Conservation (phyloP, 2,888 invertebrate genomes). For the Pegoplata infirma region DNA sequence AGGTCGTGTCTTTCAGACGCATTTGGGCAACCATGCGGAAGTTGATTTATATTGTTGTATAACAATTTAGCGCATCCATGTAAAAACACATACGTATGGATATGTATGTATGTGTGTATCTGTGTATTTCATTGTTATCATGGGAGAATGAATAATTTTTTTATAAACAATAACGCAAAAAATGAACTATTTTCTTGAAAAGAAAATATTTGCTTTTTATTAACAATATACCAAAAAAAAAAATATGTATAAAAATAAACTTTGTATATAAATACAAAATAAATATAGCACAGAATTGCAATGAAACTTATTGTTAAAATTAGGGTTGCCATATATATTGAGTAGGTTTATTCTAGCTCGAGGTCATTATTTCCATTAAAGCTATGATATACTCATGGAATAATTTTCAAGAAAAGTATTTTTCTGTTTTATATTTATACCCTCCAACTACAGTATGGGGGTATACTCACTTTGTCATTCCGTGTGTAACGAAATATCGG, state of each 20-base stretch:
- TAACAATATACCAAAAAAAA: conserved; percentile 29
- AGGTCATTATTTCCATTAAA: too few species aligned
- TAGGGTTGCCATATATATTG: too few species aligned
- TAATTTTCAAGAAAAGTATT: too few species aligned
- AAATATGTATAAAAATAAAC: background rate
- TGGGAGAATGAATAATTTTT: conserved; percentile 31
- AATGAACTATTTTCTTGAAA: background rate
- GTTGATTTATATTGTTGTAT: conserved; percentile 72
- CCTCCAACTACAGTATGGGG: too few species aligned
- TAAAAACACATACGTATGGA: too few species aligned
- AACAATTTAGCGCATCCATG: conserved; percentile 45
- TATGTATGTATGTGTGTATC: too few species aligned
- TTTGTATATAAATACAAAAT: too few species aligned
- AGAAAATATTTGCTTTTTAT: conserved; percentile 41
- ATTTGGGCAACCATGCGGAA: conserved; percentile 72
- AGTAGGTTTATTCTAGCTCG: too few species aligned
- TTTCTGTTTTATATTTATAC: too few species aligned
- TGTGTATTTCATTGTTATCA: conserved; percentile 24
- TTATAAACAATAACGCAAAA: conserved; percentile 22
- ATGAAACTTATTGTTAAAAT: conserved; percentile 3
- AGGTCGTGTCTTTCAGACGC: conserved; percentile 45
- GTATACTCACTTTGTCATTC: too few species aligned
- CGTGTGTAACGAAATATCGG: too few species aligned
- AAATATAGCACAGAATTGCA: background rate
- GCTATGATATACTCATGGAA: too few species aligned